phyloP scores from a whole-genome alignment of 2,888 invertebrate species.

The Eristalis pertinax region DNA sequence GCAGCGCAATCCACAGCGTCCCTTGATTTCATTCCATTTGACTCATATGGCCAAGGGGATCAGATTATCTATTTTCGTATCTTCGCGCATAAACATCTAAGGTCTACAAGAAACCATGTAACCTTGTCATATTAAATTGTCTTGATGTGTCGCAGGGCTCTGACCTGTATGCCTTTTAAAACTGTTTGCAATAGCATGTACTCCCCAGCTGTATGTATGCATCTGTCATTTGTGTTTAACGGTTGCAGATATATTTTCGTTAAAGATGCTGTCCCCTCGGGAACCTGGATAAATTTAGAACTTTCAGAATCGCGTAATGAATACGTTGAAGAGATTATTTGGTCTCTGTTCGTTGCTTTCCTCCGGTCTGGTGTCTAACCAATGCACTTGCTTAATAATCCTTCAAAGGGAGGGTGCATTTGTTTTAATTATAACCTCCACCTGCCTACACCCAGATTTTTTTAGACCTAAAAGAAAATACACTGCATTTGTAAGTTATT shows the following conservation, averaged over 20 bases:
- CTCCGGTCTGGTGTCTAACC: neutral
- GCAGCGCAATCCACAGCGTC: slow-evolving; percentile 60
- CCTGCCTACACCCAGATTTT: neutral
- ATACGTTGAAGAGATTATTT: slow-evolving; percentile 59
- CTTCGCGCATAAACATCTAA: slow-evolving; percentile 34
- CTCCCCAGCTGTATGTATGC: neutral
- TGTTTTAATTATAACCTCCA: neutral
- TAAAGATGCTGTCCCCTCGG: slow-evolving; percentile 53
- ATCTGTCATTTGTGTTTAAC: neutral
- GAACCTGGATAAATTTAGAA: slow-evolving; percentile 66
- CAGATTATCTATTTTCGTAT: slow-evolving; percentile 60
- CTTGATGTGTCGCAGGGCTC: slow-evolving; percentile 27
- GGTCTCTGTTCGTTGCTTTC: neutral
- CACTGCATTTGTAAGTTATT: too few relatives aligned
- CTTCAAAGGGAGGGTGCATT: neutral
- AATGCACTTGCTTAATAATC: neutral
- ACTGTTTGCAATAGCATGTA: neutral
- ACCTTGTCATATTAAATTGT: slow-evolving; percentile 62
- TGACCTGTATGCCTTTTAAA: neutral
- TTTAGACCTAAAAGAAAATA: neutral
- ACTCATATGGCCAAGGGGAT: slow-evolving; percentile 53
- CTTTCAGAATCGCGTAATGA: slow-evolving; percentile 62
- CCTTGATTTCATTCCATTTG: slow-evolving; percentile 17
- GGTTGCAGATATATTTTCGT: neutral
- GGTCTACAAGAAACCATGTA: slow-evolving; percentile 52